These are phyloP conservation scores for Colius striatus DNA, from an alignment of 2,113 vertebrate species.

Conservation along the genomic window DNA sequence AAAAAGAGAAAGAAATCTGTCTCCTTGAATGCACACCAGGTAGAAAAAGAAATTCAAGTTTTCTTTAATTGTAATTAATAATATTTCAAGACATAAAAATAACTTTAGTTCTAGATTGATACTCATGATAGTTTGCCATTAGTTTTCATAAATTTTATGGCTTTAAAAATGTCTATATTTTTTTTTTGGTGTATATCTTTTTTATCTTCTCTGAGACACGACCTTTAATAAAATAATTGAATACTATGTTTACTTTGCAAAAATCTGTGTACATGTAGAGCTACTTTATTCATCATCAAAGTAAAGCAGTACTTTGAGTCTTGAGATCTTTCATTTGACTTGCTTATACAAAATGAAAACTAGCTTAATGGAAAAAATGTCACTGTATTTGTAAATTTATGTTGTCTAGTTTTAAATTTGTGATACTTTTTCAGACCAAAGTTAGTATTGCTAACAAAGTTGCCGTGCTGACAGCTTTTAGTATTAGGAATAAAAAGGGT, in stretches of 20 bases:
- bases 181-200: not conserved
- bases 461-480: not conserved
- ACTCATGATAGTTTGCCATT: not conserved
- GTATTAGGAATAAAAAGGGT: not conserved
- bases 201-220: not conserved
- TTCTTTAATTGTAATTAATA: not conserved
- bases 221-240: not conserved
- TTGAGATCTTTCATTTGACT: not conserved
- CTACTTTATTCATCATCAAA: not conserved
- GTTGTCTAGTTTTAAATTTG: not conserved
- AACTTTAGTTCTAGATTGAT: not conserved
- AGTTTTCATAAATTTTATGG: not conserved
- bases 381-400: not conserved
- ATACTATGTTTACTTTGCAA: rapidly evolving
- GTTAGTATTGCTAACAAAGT: not conserved
- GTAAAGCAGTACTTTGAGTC: not conserved
- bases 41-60: not conserved
- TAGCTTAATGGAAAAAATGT: not conserved
- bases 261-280: not conserved
- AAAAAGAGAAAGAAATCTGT: not conserved
- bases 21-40: not conserved
- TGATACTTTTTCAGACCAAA: not conserved
- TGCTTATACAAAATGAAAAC: not conserved
- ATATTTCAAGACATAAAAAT: not conserved
- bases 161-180: not conserved